Base-by-base conservation (phyloP, 2,113 vertebrate species). In the Steatornis caripensis region DNA sequence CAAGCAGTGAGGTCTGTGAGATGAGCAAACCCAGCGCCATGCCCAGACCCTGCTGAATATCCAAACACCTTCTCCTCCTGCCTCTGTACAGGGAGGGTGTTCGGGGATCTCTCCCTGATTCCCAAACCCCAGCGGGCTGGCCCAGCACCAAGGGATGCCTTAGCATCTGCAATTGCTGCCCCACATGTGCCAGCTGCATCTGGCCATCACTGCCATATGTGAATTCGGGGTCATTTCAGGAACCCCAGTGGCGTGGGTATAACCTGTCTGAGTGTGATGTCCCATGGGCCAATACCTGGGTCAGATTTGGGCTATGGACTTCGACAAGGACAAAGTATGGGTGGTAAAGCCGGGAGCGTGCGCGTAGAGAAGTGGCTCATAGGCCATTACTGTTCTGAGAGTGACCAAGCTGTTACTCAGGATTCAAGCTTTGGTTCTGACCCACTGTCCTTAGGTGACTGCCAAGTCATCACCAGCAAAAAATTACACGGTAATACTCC, bases 31-130 rank as follows among this genome's bases (percentile, higher is more conserved):
- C 37, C 53, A 46, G 3, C 0, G 2, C 39, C 10, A 6, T 60
- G 46, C 7, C 27, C 78, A 64, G 60, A 43, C 29, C 45, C 46
- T 46, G 12, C 51, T 9, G 15, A 22, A 18, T 18, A 7, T 15
- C 41, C 54, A 37, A 30, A 71, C 1, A 1, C 4, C 53, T 39
- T 21, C 37, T 74, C 15, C n/a, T 39, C 10, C 24, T 64, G 20
- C 6, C 39, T 17, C 39, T 27, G 60, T 21, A 23, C 4, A 6
- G 15, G 14, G 12, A 41, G 13, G 34, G 22, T 37, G 16, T 12
- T 19, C 4, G 3, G 5, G 22, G 57, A 27, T 68, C 15, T 45
- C 9, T 41, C 34, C 8, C 12, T 6, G 1, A 0, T 19, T 51
- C 27, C 27, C 46, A 62, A 65, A 58, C 16, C 30, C 48, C 5